Percentiles rank a stretch among this genome's conserved stretches.
Evolutionary conservation across 1,140 invertebrate species (phyloP).

Genomic region (Agraylea sexmaculata): DNA sequence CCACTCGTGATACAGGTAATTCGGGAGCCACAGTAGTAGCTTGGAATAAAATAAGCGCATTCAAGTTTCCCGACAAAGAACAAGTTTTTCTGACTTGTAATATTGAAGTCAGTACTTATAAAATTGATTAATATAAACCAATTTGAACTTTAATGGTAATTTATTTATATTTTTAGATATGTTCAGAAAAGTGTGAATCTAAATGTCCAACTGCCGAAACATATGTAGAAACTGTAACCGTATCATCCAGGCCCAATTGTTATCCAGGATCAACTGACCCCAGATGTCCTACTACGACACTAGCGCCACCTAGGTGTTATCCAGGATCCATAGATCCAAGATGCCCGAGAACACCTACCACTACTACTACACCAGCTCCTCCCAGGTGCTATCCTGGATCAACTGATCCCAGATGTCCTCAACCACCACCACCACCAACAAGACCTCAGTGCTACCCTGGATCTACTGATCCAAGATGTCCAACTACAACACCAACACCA

Average conservation of each 20-base stretch:
- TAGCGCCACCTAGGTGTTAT: constrained; percentile 21
- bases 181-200: constrained; percentile 30
- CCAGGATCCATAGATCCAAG: constrained; percentile 26
- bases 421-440: constrained; percentile 20
- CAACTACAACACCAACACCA: not conserved
- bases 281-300: constrained; percentile 20
- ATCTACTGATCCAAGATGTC: constrained; percentile 16
- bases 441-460: constrained; percentile 19
- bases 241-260: constrained; percentile 17
- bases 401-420: constrained; percentile 27
- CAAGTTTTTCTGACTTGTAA: constrained; percentile 66
- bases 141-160: constrained; percentile 6
- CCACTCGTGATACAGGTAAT: constrained; percentile 42
- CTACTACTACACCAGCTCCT: constrained; percentile 16
- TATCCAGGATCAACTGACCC: constrained; percentile 28
- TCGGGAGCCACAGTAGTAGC: constrained; percentile 50
- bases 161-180: constrained; percentile 29
- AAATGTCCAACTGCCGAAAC: constrained; percentile 27
- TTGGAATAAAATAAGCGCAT: constrained; percentile 56
- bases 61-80: constrained; percentile 59
- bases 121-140: not conserved
- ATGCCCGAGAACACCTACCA: constrained; percentile 22
- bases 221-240: constrained; percentile 25
- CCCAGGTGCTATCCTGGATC: constrained; percentile 28
- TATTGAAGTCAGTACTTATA: constrained; percentile 43